phyloP scores from a whole-genome alignment of 2,797 vertebrate genomes.

The Limosa lapponica region DNA sequence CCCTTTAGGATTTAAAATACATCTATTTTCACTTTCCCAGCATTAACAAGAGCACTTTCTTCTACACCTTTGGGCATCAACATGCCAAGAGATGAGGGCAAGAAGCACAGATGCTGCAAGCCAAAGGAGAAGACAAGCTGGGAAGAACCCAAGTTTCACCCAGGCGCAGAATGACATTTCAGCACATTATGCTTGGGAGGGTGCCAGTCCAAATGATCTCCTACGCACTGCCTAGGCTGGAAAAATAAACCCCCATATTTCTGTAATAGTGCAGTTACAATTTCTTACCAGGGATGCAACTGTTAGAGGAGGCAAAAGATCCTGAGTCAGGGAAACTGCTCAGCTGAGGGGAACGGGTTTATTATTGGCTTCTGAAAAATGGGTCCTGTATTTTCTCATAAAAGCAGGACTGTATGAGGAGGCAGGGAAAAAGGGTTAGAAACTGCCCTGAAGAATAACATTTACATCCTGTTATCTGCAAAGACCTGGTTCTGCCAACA shows the following conservation, averaged over 20 bases:
- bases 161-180: conserved; percentile 24
- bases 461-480: neutral
- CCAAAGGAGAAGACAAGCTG: neutral
- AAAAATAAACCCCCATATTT: neutral
- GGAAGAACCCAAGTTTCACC: conserved; percentile 2
- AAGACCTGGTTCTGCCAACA: neutral
- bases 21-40: neutral
- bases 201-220: conserved; percentile 8
- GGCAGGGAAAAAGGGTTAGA: neutral
- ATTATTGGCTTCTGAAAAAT: neutral
- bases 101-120: neutral
- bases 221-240: neutral
- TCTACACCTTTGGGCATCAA: neutral
- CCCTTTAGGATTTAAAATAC: neutral
- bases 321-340: neutral
- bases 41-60: neutral
- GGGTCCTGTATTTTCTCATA: neutral
- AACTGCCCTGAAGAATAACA: neutral
- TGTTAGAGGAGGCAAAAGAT: neutral
- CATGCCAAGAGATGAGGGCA: conserved; percentile 10
- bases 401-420: neutral
- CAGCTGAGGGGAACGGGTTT: neutral
- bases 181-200: neutral
- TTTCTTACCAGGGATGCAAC: neutral
- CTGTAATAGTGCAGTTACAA: neutral